Conservation (phyloP, 2,113 vertebrate species). For the Pachycephala philippinensis region DNA sequence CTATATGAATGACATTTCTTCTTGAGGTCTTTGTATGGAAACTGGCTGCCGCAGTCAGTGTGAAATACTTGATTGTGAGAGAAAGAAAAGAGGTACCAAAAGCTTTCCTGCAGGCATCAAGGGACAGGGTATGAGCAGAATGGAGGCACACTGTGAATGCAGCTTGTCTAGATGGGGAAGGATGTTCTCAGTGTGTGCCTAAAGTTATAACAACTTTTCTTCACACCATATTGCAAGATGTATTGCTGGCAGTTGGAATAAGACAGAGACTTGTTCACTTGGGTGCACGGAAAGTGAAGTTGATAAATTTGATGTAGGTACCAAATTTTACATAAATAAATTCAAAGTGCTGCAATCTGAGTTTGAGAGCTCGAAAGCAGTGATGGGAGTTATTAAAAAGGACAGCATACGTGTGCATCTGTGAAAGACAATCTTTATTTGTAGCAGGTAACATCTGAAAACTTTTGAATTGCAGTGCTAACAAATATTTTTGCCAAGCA, state of each 20-base stretch:
- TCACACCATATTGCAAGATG: rapidly evolving
- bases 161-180: not conserved
- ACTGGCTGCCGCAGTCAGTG: not conserved
- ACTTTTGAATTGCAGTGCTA: not conserved
- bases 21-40: not conserved
- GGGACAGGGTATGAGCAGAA: not conserved
- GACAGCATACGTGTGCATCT: rapidly evolving
- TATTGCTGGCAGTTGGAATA: not conserved
- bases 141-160: not conserved
- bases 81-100: not conserved
- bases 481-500: not conserved
- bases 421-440: not conserved
- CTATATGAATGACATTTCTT: not conserved
- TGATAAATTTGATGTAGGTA: not conserved
- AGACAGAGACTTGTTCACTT: not conserved
- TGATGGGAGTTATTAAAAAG: not conserved
- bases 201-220: not conserved
- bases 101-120: not conserved
- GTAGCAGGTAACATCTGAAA: not conserved
- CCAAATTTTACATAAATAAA: not conserved
- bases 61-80: not conserved
- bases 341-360: not conserved
- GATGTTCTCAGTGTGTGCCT: not conserved
- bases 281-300: not conserved
- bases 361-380: not conserved